Evolutionary conservation across 1,140 invertebrate species (phyloP).

Genomic region (Meloidogyne floridensis): DNA sequence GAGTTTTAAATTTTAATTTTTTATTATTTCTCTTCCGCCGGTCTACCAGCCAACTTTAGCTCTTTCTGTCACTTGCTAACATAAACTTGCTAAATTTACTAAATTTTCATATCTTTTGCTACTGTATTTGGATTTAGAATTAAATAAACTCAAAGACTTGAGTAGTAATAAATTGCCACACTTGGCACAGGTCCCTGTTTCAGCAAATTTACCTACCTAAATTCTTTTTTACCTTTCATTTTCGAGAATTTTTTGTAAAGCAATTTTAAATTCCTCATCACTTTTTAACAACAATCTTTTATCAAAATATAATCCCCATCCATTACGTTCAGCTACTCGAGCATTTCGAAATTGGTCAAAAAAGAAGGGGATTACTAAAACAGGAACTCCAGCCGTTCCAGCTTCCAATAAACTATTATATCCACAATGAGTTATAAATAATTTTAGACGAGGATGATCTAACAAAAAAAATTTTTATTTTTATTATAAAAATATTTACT

Average conservation of each 20-base stretch:
- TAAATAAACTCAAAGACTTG: too few species aligned
- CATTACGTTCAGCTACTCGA: constrained; percentile 33
- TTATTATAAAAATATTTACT: background rate
- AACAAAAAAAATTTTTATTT: background rate
- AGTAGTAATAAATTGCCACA: too few species aligned
- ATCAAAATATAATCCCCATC: constrained; percentile 32
- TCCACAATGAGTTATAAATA: constrained; percentile 50
- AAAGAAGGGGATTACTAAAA: constrained; percentile 40
- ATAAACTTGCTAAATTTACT: too few species aligned
- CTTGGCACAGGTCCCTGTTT: too few species aligned
- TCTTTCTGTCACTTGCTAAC: too few species aligned
- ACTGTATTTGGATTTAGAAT: too few species aligned
- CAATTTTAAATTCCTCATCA: constrained; percentile 7
- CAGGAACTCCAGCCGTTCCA: constrained; percentile 36
- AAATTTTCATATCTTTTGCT: too few species aligned
- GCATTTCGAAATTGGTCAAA: constrained; percentile 46
- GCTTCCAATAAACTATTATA: constrained; percentile 48
- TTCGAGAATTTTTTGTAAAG: constrained; percentile 16
- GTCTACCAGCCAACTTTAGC: too few species aligned
- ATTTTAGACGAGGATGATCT: constrained; percentile 31
- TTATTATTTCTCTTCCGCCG: too few species aligned
- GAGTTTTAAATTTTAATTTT: too few species aligned
- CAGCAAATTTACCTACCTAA: too few species aligned
- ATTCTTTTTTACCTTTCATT: constrained; percentile 2
- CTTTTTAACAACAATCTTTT: constrained; percentile 26